A percentile compares a stretch with the other conserved stretches of the same genome.
Conservation (phyloP, 2,888 invertebrate genomes). For the Eumacrocentrus americanus region DNA sequence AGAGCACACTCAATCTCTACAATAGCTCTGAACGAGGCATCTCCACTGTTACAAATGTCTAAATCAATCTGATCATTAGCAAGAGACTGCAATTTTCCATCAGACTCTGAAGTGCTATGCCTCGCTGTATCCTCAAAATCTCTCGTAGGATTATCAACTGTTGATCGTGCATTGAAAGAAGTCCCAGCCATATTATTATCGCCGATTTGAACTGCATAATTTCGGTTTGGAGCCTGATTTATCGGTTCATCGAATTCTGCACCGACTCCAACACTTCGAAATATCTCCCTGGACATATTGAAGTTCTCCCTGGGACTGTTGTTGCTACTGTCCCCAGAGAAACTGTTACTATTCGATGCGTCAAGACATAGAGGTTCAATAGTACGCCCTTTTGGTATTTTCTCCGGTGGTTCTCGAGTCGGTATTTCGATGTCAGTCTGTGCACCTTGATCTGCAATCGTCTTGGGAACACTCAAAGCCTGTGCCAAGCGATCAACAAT, state of each 20-base stretch:
- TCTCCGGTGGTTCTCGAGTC: constrained; percentile 13
- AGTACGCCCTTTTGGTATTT: constrained; percentile 17
- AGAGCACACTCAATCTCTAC: constrained; percentile 67
- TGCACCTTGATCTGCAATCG: constrained; percentile 39
- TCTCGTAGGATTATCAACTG: background rate
- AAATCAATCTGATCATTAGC: background rate
- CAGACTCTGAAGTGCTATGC: background rate
- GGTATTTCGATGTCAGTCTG: constrained; percentile 38
- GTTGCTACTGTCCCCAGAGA: constrained; percentile 46
- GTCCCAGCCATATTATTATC: background rate
- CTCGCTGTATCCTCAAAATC: background rate
- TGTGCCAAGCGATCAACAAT: constrained; percentile 46
- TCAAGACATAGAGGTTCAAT: constrained; percentile 38
- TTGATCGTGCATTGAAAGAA: background rate
- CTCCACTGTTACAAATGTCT: background rate
- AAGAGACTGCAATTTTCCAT: background rate
- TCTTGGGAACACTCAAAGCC: constrained; percentile 43
- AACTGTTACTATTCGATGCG: constrained; percentile 40
- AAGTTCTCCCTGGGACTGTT: constrained; percentile 46
- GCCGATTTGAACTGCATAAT: constrained; percentile 22
- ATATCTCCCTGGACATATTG: constrained; percentile 47
- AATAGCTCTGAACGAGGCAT: constrained; percentile 60
- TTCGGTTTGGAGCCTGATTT: constrained; percentile 38
- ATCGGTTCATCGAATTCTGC: constrained; percentile 52
- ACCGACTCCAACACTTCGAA: constrained; percentile 56